phyloP scores from a whole-genome alignment of 2,797 vertebrate genomes.

The Hylomyscus alleni region DNA sequence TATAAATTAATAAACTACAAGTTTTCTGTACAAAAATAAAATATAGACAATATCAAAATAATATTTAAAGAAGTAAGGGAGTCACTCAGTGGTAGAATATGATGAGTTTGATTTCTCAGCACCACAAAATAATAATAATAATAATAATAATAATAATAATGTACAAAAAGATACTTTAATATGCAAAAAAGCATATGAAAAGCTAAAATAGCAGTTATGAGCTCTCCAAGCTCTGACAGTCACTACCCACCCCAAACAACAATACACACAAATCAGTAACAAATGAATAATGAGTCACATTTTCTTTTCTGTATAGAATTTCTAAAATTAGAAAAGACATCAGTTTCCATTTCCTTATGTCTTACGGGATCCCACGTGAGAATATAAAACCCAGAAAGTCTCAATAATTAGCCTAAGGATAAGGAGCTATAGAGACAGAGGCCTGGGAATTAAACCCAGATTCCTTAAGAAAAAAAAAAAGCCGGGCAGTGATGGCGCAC shows the following conservation, averaged over 20 bases:
- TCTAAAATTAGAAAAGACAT: conserved; percentile 57
- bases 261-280: neutral
- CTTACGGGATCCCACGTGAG: neutral
- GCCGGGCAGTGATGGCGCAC: neutral
- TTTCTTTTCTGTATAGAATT: neutral
- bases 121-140: neutral
- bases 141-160: neutral
- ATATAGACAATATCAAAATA: conserved; percentile 54
- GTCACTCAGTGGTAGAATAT: neutral
- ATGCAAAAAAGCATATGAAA: conserved; percentile 9
- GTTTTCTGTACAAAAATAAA: conserved; percentile 64
- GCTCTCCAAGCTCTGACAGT: neutral
- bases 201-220: conserved; percentile 27
- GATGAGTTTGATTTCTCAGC: neutral
- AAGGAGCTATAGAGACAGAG: neutral
- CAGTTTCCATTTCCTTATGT: neutral
- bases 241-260: neutral
- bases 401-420: conserved; percentile 12
- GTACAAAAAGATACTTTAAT: neutral
- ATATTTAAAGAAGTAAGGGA: neutral
- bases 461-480: neutral
- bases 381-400: neutral
- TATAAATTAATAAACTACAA: conserved; percentile 38
- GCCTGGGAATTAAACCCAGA: conserved; percentile 1
- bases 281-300: conserved; percentile 36